Percentiles rank a stretch among this genome's conserved stretches.
Conservation (phyloP, 2,113 vertebrate genomes). For the Cyanoramphus novaezelandiae region DNA sequence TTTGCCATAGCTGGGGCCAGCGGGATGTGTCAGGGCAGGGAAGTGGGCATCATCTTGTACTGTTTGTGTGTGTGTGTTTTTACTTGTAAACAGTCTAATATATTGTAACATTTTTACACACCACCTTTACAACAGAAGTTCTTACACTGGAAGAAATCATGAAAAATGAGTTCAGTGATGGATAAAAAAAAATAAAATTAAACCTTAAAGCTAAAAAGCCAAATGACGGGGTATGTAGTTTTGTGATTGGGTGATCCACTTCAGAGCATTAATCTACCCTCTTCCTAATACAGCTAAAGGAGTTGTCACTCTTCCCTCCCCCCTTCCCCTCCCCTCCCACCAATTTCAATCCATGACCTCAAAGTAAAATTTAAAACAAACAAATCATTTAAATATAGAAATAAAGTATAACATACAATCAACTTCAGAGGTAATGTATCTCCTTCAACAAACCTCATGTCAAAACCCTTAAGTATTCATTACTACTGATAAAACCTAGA, state of each 20-base stretch:
- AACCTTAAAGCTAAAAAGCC: background rate
- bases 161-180: background rate
- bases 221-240: background rate
- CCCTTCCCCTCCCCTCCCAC: background rate
- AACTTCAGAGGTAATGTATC: background rate
- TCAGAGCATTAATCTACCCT: background rate
- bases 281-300: background rate
- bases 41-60: background rate
- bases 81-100: background rate
- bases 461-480: background rate
- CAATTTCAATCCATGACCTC: background rate
- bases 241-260: background rate
- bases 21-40: background rate
- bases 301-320: background rate
- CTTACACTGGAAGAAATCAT: background rate
- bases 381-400: background rate
- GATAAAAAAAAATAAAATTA: background rate
- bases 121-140: background rate
- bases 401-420: background rate
- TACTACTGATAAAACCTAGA: background rate
- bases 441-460: background rate
- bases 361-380: background rate
- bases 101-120: background rate
- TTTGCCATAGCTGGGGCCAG: background rate
- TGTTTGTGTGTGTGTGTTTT: background rate